These are phyloP conservation scores for Neoniphon sammara DNA, from an alignment of 2,797 vertebrate species.

Conservation along the genomic window DNA sequence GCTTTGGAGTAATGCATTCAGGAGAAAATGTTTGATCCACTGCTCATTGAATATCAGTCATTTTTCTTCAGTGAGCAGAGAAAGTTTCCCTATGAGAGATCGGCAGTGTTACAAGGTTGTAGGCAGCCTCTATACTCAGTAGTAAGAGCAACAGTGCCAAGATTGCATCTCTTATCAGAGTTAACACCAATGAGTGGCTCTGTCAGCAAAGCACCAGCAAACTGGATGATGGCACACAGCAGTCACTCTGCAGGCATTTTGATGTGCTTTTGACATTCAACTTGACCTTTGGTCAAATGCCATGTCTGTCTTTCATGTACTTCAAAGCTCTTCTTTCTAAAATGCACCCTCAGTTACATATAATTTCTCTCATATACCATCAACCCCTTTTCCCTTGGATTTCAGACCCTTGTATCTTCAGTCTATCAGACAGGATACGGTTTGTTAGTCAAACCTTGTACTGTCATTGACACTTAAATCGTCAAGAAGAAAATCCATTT, in stretches of 20 bases:
- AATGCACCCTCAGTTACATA: conserved; percentile 29
- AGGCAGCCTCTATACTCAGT: not conserved
- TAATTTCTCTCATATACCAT: conserved; percentile 25
- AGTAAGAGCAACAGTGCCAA: conserved; percentile 6
- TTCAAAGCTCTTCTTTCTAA: conserved; percentile 52
- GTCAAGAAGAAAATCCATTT: conserved; percentile 54
- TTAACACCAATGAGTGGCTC: conserved; percentile 13
- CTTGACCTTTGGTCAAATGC: conserved; percentile 72
- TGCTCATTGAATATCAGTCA: conserved; percentile 26
- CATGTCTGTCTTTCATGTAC: conserved; percentile 44
- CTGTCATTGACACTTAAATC: conserved; percentile 40
- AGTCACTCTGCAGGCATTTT: conserved; percentile 53
- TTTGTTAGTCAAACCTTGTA: conserved; percentile 39
- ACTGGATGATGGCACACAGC: conserved; percentile 25
- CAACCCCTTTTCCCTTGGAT: conserved; percentile 22
- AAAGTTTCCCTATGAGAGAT: not conserved
- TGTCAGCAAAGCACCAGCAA: conserved; percentile 19
- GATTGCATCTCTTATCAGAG: conserved; percentile 22
- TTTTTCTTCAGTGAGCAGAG: conserved; percentile 2
- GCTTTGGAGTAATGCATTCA: conserved; percentile 12
- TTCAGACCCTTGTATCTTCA: conserved; percentile 9
- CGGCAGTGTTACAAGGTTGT: not conserved
- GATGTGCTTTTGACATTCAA: conserved; percentile 63
- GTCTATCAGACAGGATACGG: conserved; percentile 29
- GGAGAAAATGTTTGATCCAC: conserved; percentile 2